These are phyloP conservation scores for Parazoanthus darwini DNA, from an alignment of 92 coral and sea anemone species.

Conservation along the genomic window DNA sequence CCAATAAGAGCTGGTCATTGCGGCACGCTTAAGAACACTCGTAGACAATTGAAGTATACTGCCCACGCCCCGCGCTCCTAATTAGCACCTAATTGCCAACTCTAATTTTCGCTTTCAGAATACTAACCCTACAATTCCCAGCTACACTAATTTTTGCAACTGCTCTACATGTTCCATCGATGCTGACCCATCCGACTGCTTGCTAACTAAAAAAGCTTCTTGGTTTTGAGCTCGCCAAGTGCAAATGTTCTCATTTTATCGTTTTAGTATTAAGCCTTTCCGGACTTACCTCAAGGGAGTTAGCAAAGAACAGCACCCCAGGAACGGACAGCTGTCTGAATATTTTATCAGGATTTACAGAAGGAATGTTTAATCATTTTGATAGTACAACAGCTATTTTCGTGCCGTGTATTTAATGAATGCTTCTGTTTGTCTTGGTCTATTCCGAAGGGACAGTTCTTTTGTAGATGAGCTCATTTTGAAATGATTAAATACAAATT, in stretches of 20 bases:
- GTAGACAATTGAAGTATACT: slow-evolving; percentile 72
- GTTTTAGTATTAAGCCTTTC: slow-evolving; percentile 5
- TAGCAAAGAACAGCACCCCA: slow-evolving; percentile 49
- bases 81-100: slow-evolving; percentile 92
- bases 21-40: slow-evolving; percentile 73
- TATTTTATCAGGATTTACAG: slow-evolving; percentile 70
- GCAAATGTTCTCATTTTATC: background rate
- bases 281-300: slow-evolving; percentile 58
- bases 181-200: background rate
- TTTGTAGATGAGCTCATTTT: slow-evolving; percentile 31
- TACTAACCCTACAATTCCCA: slow-evolving; percentile 39
- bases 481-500: slow-evolving; percentile 37
- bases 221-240: background rate
- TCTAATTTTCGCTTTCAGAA: slow-evolving; percentile 69
- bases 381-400: slow-evolving; percentile 62
- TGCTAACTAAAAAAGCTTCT: background rate
- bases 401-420: slow-evolving; percentile 48
- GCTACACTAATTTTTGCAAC: slow-evolving; percentile 30
- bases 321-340: slow-evolving; percentile 68
- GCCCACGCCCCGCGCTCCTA: slow-evolving; percentile 77
- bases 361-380: slow-evolving; percentile 74
- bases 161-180: background rate
- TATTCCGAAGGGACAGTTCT: slow-evolving; percentile 38
- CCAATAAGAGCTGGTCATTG: slow-evolving; percentile 62
- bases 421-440: slow-evolving; percentile 50